Base-by-base conservation (phyloP, 2,797 vertebrate species). In the Pelobates cultripes region DNA sequence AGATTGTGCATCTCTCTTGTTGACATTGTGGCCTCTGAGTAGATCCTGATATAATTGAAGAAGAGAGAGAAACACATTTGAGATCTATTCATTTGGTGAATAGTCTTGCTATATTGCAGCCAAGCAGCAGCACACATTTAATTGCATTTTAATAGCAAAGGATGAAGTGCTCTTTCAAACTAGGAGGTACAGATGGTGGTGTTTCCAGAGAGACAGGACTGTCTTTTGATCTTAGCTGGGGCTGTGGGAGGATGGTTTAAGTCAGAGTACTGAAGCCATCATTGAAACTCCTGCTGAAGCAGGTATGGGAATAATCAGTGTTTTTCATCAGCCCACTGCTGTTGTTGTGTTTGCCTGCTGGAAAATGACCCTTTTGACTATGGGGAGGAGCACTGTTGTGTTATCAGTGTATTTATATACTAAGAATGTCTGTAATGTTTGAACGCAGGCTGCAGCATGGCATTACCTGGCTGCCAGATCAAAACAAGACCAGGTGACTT, bases 111-210 rank as follows among this genome's bases (percentile, higher is more conserved):
- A 66, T 83, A 79, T 69, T 67, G 73, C 82, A 76, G 82, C 73
- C 73, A 79, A 79, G 73, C 82, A 84, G 77, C 82, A 80, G 77
- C 77, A 79, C 77, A 76, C 64, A 75, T 80, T 87, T 45, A 86
- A 84, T 86, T 86, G 85, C 55, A 77, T 60, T 86, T 84, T 83
- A 80, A 82, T 53, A 85, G 84, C 72, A 73, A 81, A 79, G 78
- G 80, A 82, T 85, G 79, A 85, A 85, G 84, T 85, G 80, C 66
- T 82, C 84, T 67, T 72, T 75, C 68, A 79, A 68, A 79, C 68
- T 61, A 74, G 75, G 76, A 76, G 73, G 72, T 82, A 72, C 80
- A 85, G 80, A 82, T 85, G 79, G 84, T 79, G 70, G 72, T 84
- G 82, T 84, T 79, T 67, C 82, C 82, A 84, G 64, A 84, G 82